Evolutionary conservation across 2,797 vertebrate species (phyloP).

Genomic region (Allobates femoralis): DNA sequence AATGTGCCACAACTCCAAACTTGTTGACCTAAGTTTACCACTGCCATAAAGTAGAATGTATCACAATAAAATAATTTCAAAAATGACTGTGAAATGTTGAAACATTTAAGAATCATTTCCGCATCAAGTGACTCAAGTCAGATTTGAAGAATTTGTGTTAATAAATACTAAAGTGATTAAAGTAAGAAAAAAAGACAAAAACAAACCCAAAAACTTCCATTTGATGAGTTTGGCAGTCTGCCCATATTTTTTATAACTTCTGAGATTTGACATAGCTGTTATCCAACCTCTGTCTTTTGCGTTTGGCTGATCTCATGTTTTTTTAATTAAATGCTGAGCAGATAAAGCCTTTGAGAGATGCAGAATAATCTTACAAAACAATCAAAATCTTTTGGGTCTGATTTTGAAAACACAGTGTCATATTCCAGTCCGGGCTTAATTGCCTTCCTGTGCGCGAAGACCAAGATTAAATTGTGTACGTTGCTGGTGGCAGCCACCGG

Average conservation of each 20-base stretch:
- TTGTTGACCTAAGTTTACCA: no score
- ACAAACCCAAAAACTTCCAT: not conserved
- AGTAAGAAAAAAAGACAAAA: not conserved
- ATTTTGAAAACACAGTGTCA: not conserved
- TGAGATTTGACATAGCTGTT: not conserved
- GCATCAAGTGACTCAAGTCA: no score
- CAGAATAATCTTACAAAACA: not conserved
- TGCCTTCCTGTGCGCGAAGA: slow-evolving; percentile 10
- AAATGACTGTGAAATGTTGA: no score
- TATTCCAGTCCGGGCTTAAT: slow-evolving; percentile 17
- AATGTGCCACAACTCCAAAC: no score
- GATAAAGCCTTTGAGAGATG: not conserved
- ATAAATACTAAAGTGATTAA: not conserved
- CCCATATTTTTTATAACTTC: slow-evolving; percentile 3
- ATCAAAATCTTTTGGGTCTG: slow-evolving; percentile 27
- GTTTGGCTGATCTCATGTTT: not conserved
- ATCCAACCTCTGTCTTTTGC: not conserved
- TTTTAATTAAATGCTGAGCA: slow-evolving; percentile 32
- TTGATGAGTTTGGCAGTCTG: not conserved
- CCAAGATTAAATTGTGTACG: slow-evolving; percentile 19
- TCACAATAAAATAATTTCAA: no score
- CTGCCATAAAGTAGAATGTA: no score
- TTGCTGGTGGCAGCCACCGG: not conserved
- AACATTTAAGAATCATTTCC: no score
- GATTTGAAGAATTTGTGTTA: not conserved